phyloP scores from a whole-genome alignment of 2,113 vertebrate genomes.

The Hiodon alosoides region DNA sequence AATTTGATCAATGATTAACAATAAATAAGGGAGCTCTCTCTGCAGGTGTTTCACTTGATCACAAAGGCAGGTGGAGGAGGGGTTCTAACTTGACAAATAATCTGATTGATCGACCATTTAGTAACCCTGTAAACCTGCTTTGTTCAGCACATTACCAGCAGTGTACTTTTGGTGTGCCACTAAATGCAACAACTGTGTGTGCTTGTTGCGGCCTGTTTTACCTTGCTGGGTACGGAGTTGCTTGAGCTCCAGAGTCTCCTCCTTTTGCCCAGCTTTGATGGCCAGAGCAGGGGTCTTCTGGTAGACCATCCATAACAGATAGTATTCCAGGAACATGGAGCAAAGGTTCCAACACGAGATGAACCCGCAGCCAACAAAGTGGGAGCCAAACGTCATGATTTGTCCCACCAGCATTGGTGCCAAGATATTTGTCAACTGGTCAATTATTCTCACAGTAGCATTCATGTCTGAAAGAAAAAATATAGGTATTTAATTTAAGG shows the following conservation, averaged over 20 bases:
- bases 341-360: constrained; percentile 89
- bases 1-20: neutral
- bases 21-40: neutral
- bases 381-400: constrained; percentile 89
- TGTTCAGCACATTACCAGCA: neutral
- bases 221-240: constrained; percentile 78
- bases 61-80: neutral
- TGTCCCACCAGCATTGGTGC: constrained; percentile 95
- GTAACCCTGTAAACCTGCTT: too few species aligned
- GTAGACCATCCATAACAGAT: constrained; percentile 89
- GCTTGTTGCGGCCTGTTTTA: constrained; percentile 35
- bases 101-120: neutral
- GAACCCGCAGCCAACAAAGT: constrained; percentile 68
- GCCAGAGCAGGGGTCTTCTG: constrained; percentile 90
- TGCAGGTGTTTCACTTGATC: neutral
- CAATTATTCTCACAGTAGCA: constrained; percentile 90
- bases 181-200: too few species aligned
- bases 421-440: constrained; percentile 95
- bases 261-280: constrained; percentile 73
- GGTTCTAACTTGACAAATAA: too few species aligned
- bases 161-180: neutral
- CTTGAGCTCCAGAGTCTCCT: constrained; percentile 77
- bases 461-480: constrained; percentile 80
- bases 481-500: too few species aligned
- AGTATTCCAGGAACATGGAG: constrained; percentile 92